Conservation (phyloP, 1,140 invertebrate genomes). For the Listronotus bonariensis region DNA sequence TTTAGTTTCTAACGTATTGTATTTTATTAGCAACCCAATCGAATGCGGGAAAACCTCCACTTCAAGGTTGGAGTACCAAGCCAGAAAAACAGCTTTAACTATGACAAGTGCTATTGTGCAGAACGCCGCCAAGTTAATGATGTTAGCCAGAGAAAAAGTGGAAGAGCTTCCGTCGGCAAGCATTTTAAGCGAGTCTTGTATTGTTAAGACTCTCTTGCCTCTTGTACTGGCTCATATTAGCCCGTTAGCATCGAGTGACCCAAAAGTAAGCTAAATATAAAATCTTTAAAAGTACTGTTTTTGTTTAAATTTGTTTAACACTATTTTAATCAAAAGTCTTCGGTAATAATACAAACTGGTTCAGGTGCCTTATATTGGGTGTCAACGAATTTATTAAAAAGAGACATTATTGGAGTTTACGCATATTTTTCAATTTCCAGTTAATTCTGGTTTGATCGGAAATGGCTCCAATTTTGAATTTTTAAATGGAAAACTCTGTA, state of each 20-base stretch:
- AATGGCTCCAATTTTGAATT: no score
- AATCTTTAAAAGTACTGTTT: no score
- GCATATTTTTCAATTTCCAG: no score
- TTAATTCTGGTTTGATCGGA: no score
- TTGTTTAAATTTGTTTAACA: no score
- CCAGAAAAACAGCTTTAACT: conserved; percentile 71
- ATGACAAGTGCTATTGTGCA: conserved; percentile 75
- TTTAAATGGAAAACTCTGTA: no score
- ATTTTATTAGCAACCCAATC: conserved; percentile 63
- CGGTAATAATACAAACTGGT: no score
- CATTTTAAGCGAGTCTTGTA: conserved; percentile 60
- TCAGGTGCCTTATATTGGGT: no score
- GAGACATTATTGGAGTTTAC: no score
- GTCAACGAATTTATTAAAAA: no score
- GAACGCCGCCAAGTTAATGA: conserved; percentile 73
- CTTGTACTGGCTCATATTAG: conserved; percentile 80
- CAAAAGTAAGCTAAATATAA: conserved; percentile 65
- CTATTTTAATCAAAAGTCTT: no score
- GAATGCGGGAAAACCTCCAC: conserved; percentile 69
- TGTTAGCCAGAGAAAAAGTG: conserved; percentile 68
- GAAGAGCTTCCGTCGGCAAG: conserved; percentile 61
- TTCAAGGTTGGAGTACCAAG: conserved; percentile 72
- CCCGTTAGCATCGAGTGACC: conserved; percentile 79
- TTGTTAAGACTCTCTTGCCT: conserved; percentile 77
- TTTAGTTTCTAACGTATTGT: conserved; percentile 12